Evolutionary conservation across 2,797 vertebrate genomes (phyloP), one percentile per base, ranked within the genome.

Genomic region (Spheniscus humboldti): DNA sequence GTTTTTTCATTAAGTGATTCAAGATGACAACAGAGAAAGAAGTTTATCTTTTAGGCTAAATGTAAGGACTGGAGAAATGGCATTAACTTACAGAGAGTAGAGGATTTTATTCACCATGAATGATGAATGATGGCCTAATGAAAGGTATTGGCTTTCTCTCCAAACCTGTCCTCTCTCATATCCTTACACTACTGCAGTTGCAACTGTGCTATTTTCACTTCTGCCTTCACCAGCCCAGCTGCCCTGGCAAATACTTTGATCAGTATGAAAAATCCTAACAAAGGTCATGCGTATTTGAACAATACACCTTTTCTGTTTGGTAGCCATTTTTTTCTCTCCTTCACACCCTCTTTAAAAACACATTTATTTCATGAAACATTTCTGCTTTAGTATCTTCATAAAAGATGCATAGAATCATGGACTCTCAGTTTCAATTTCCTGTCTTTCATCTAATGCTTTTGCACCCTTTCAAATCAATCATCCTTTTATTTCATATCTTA

Each of bases 401-500:
- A 72, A 90, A 67, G 33, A 30, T 33, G 53, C 41, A 62, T n/a
- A 85, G 74, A 63, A 69, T 76, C 43, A 41, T 6, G 8, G 50
- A 6, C 35, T 66, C 28, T 57, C 3, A 0, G 8, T 80, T 94
- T 86, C 56, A 18, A 24, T 88, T 91, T 59, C 48, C 23, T 67
- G 23, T 43, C 45, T 75, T 77, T 77, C 45, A 69, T 59, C 24
- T 88, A 47, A 72, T 76, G 57, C 69, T 88, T 96, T 90, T 95
- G 66, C 59, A 88, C 62, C 25, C 47, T 96, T 94, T 88, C 55
- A 88, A 96, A 63, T 88, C 91, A 92, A 60, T 85, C 81, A 73
- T 62, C 72, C 45, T 88, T 83, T 94, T 95, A 67, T 94, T 94
- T 90, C n/a, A 11, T 92, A 62, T 74, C 53, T 94, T 94, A 86